A percentile compares a stretch with the other conserved stretches of the same genome.
Conservation (phyloP, 2,888 invertebrate species). For the Ophioninae sp. region DNA sequence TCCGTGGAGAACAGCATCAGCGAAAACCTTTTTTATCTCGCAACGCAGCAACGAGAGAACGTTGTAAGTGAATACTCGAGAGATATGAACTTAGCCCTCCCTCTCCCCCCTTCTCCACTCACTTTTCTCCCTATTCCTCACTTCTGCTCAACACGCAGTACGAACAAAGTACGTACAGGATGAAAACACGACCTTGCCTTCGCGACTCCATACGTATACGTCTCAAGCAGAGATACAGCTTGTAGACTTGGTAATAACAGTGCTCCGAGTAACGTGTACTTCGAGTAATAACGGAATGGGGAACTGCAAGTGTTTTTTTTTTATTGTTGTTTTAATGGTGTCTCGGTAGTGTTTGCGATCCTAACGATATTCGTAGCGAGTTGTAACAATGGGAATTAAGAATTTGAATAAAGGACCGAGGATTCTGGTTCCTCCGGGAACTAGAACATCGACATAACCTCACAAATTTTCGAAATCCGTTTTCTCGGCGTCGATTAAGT, state of each 20-base stretch:
- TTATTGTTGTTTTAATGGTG: not conserved
- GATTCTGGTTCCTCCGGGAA: too few relatives aligned
- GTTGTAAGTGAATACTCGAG: conserved; percentile 54
- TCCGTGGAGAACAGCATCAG: not conserved
- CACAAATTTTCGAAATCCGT: too few relatives aligned
- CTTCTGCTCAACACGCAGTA: conserved; percentile 14
- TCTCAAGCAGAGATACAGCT: conserved; percentile 42
- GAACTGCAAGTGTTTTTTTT: conserved; percentile 6
- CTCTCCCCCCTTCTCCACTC: conserved; percentile 13
- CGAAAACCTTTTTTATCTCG: conserved; percentile 13
- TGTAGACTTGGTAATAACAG: conserved; percentile 43
- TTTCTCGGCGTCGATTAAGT: too few relatives aligned
- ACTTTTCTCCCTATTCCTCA: conserved; percentile 9
- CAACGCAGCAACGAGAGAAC: conserved; percentile 16
- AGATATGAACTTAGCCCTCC: conserved; percentile 51
- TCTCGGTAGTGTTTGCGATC: not conserved
- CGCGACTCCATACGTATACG: conserved; percentile 38
- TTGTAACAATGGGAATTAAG: too few relatives aligned
- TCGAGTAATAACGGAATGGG: conserved; percentile 18
- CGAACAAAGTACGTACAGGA: conserved; percentile 44
- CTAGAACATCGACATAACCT: too few relatives aligned
- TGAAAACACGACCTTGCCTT: conserved; percentile 48
- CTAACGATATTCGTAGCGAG: not conserved
- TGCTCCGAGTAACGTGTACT: conserved; percentile 17
- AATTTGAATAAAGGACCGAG: too few relatives aligned